Evolutionary conservation across 2,888 invertebrate species (phyloP), one percentile per base, ranked within the genome.

Genomic region (Chymomyza fuscimana): DNA sequence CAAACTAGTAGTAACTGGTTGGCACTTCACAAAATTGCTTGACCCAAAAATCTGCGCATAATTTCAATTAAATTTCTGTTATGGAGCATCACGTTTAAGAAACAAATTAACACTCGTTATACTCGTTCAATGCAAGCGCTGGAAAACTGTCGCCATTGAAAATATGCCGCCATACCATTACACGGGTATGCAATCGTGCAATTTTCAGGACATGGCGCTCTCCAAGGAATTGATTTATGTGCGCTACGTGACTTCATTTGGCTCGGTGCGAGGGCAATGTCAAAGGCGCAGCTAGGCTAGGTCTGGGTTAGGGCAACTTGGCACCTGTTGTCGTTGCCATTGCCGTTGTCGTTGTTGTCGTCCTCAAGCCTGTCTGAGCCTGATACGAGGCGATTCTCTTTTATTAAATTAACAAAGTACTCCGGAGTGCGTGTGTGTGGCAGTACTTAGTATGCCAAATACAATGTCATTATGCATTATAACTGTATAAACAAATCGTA

Each of bases 401-500:
- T 81, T 86, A 87, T 88, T 88, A 87, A 86, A 89, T 83, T 86
- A 86, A 87, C 76, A 85, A 74, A 79, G 66, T 79, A 80, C 40
- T 63, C 56, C 63, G 12, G 1, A 69, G 65, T 68, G 62, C 66
- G 5, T 25, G 56, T 67, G 67, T 65, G 63, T 76, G 75, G 25
- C 65, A 58, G 65, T 73, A 69, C 76, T 61, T 63, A 63, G 32
- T 51, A 36, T 69, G 76, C 66, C 71, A 81, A 82, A 82, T 79
- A 73, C 82, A 74, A 87, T 80, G 73, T 69, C 82, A 85, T 83
- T 85, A 83, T 82, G 81, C 79, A 75, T 85, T 83, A 80, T 87
- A 79, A 76, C 75, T 86, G 77, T 85, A 77, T 80, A 87, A 87
- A 83, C 83, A 83, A 83, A 87, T 79, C 73, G 74, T 67, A 62